Evolutionary conservation across 2,888 invertebrate species (phyloP).

Genomic region (Junonia oenone): DNA sequence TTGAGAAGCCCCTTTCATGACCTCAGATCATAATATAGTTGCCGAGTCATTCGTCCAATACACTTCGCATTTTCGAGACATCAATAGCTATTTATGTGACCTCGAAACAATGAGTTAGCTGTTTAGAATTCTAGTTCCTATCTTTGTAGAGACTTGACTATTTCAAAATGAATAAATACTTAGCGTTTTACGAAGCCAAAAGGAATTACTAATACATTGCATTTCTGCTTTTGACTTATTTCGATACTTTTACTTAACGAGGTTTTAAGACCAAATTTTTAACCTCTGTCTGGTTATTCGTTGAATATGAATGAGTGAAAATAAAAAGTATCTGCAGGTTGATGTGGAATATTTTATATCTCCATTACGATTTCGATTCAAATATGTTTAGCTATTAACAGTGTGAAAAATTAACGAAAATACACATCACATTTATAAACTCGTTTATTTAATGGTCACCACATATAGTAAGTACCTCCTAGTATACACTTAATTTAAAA

Average conservation of each 20-base stretch:
- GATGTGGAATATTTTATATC: too few species aligned
- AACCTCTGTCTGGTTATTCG: too few species aligned
- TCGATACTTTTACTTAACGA: background rate
- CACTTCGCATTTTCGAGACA: background rate
- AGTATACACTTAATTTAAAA: too few species aligned
- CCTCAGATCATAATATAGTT: background rate
- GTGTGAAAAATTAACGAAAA: too few species aligned
- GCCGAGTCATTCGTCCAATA: slow-evolving; percentile 10
- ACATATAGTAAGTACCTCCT: too few species aligned
- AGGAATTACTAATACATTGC: background rate
- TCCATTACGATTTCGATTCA: too few species aligned
- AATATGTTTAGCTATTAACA: too few species aligned
- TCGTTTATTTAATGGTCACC: too few species aligned
- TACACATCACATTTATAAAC: too few species aligned
- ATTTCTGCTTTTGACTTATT: background rate
- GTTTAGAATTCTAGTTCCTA: background rate
- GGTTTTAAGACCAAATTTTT: background rate
- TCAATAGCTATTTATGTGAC: background rate
- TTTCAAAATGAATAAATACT: background rate
- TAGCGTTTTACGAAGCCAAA: background rate
- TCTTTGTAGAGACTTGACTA: background rate
- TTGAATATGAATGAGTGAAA: too few species aligned
- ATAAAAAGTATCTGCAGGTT: too few species aligned
- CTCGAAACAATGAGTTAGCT: slow-evolving; percentile 3
- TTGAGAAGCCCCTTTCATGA: background rate